Evolutionary conservation across 1,140 invertebrate species (phyloP), one percentile per base, ranked within the genome.

Genomic region (Pentalonia nigronervosa): DNA sequence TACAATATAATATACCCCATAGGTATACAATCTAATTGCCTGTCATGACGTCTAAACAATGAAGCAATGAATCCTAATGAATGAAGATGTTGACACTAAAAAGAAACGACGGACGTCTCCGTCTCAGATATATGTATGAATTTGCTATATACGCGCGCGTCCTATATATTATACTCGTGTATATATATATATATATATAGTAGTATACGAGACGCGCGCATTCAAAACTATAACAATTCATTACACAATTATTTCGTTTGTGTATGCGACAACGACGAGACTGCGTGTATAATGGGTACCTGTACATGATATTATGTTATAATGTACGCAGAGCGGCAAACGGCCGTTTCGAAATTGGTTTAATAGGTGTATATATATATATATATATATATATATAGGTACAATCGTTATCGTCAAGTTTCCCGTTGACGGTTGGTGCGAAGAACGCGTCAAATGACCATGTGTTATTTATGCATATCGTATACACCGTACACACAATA

Each of bases 61-160:
- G 87, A 88, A 34, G 87, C 87, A 53, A 88, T 88, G 87, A 88
- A 88, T 88, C n/a, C 87, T 88, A 88, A 88, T 88, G 87, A 88
- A 88, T 88, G 48, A 88, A 88, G 87, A 50, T 53, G 87, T 88
- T 53, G 87, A 88, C 47, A 53, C 87, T 88, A 88, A 50, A 88
- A 88, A 88, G 41, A 88, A 88, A 88, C 36, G 83, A 41, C 36
- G 48, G 48, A 50, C 30, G 48, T 87, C 25, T 87, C 25, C 30
- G 6, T 48, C 23, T 48, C 25, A 7, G 47, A 30, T 47, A 23
- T 53, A 53, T 53, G n/a, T 48, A 48, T 87, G n/a, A 47, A 48
- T 87, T 87, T 48, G 21, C 86, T 87, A 87, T 47, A 48, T 48
- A 87, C 60, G 60, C 60, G 30, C 30, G 60, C 60, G 30, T 36